Evolutionary conservation across 2,797 vertebrate genomes (phyloP).

Genomic region (Oryzias sinensis): DNA sequence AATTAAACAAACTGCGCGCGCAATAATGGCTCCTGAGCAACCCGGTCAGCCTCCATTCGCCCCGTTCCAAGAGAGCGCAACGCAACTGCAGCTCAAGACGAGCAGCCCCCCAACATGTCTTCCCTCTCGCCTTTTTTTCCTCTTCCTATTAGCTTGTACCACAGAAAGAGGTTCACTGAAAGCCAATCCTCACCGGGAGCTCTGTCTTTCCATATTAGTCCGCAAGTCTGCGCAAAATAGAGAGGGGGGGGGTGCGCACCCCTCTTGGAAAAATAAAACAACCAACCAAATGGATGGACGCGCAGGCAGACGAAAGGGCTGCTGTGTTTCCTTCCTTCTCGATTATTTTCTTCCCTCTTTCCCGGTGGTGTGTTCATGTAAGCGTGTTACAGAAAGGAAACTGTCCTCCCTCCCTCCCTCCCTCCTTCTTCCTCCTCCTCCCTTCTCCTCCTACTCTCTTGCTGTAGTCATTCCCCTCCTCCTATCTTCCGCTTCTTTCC

Average conservation of each 20-base stretch:
- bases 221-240: constrained; percentile 54
- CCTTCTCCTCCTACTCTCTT: constrained; percentile 70
- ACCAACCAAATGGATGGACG: constrained; percentile 21
- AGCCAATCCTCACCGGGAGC: constrained; percentile 69
- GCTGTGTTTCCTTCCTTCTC: constrained; percentile 56
- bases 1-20: constrained; percentile 58
- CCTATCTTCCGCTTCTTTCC: constrained; percentile 74
- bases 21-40: constrained; percentile 44
- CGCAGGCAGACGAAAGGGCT: constrained; percentile 26
- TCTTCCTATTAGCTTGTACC: constrained; percentile 47
- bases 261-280: background rate
- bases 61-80: constrained; percentile 35
- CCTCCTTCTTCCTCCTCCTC: constrained; percentile 70
- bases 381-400: constrained; percentile 79
- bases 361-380: constrained; percentile 73
- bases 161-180: constrained; percentile 61
- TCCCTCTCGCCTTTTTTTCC: constrained; percentile 57
- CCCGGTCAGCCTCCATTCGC: constrained; percentile 38
- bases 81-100: constrained; percentile 68
- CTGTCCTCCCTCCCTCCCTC: constrained; percentile 60
- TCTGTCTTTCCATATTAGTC: constrained; percentile 66
- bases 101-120: constrained; percentile 71
- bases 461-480: constrained; percentile 75
- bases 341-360: constrained; percentile 62
- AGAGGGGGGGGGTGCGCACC: constrained; percentile 13